Evolutionary conservation across 2,113 vertebrate species (phyloP).

Genomic region (Pterocles burchelli): DNA sequence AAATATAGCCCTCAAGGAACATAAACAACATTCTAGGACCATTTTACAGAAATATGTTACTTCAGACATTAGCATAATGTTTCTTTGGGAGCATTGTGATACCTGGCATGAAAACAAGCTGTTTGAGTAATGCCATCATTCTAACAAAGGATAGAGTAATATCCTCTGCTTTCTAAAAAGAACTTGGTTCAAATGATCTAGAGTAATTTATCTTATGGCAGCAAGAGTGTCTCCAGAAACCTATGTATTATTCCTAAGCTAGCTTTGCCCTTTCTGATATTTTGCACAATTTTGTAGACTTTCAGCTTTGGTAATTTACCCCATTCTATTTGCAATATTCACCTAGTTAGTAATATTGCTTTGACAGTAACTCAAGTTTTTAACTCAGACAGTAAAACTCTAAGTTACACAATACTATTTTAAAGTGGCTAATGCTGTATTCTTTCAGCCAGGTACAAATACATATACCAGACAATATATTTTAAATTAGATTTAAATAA

Average conservation of each 20-base stretch:
- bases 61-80: neutral
- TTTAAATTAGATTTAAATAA: neutral
- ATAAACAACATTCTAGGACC: neutral
- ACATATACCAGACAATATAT: neutral
- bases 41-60: neutral
- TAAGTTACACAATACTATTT: neutral
- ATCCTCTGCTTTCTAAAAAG: neutral
- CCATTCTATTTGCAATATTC: neutral
- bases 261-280: neutral
- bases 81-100: neutral
- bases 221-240: neutral
- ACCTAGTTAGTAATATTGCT: too few relatives aligned
- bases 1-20: neutral
- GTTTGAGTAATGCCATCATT: neutral
- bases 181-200: neutral
- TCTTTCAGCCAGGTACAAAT: neutral
- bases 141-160: neutral
- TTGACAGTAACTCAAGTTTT: neutral
- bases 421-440: fast-evolving
- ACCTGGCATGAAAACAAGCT: neutral
- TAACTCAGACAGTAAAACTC: neutral
- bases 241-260: neutral
- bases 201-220: neutral
- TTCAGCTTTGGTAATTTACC: neutral
- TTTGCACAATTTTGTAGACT: neutral